Evolutionary conservation across 2,888 invertebrate species (phyloP).

Genomic region (Frankliniella intonsa): DNA sequence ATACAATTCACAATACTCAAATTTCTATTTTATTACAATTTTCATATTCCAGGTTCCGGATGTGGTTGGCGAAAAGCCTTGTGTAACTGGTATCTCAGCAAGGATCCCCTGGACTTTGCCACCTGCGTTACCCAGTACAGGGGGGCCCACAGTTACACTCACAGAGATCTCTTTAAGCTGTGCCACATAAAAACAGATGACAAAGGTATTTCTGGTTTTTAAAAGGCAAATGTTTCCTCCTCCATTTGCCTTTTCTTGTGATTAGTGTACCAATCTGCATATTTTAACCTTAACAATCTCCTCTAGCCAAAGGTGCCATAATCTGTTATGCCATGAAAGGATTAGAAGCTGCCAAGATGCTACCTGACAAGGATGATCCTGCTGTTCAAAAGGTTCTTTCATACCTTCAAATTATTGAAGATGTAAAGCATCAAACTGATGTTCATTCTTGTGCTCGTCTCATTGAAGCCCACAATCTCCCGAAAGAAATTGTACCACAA

Average conservation of each 20-base stretch:
- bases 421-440: constrained; percentile 41
- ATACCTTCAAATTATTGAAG: constrained; percentile 42
- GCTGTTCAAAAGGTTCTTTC: constrained; percentile 45
- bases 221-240: too few species aligned
- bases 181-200: constrained; percentile 55
- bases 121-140: constrained; percentile 59
- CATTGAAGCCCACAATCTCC: neutral
- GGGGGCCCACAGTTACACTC: constrained; percentile 63
- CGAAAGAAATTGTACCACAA: neutral
- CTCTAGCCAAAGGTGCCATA: constrained; percentile 40
- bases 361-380: constrained; percentile 44
- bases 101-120: constrained; percentile 58
- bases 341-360: constrained; percentile 50
- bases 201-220: constrained; percentile 43
- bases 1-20: neutral
- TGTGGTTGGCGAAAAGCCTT: constrained; percentile 61
- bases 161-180: constrained; percentile 65
- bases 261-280: neutral
- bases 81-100: constrained; percentile 59
- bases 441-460: neutral
- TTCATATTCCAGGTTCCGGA: neutral
- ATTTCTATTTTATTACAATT: neutral
- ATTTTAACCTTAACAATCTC: neutral
- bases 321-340: constrained; percentile 48
- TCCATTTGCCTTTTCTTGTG: constrained; percentile 4